Evolutionary conservation across 2,113 vertebrate species (phyloP).

Genomic region (Eulemur macaco): DNA sequence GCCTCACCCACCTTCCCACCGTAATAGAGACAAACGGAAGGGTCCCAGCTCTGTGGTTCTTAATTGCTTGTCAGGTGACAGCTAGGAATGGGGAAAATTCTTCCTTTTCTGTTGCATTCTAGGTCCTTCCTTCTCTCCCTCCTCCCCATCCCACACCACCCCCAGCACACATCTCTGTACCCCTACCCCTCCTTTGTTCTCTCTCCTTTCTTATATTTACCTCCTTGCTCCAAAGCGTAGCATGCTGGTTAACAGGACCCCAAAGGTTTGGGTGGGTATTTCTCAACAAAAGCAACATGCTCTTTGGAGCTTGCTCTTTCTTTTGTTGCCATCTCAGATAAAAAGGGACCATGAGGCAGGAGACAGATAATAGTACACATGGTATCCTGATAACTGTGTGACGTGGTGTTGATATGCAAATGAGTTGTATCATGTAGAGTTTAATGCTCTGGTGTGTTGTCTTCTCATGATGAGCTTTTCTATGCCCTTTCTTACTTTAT

Average conservation of each 20-base stretch:
- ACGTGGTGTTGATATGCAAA: neutral
- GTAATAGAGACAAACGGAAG: neutral
- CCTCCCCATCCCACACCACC: neutral
- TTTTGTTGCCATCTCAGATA: conserved; percentile 20
- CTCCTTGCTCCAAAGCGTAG: neutral
- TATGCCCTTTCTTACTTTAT: conserved; percentile 27
- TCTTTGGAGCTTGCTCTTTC: neutral
- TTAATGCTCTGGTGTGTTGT: neutral
- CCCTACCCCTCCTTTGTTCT: neutral
- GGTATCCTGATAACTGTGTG: conserved; percentile 15
- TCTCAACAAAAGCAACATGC: neutral
- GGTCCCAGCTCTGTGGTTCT: neutral
- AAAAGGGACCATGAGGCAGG: neutral
- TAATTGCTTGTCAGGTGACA: neutral
- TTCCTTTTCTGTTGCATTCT: conserved; percentile 13
- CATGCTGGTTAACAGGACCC: neutral
- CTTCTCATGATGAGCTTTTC: conserved; percentile 19
- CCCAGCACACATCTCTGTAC: neutral
- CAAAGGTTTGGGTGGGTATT: neutral
- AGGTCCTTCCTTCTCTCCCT: neutral
- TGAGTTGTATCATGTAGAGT: neutral
- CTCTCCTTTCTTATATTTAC: neutral
- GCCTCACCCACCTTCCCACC: neutral
- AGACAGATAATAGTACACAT: neutral
- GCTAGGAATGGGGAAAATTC: neutral